Base-by-base conservation (phyloP, 1,140 invertebrate species). In the Drosophila teissieri region DNA sequence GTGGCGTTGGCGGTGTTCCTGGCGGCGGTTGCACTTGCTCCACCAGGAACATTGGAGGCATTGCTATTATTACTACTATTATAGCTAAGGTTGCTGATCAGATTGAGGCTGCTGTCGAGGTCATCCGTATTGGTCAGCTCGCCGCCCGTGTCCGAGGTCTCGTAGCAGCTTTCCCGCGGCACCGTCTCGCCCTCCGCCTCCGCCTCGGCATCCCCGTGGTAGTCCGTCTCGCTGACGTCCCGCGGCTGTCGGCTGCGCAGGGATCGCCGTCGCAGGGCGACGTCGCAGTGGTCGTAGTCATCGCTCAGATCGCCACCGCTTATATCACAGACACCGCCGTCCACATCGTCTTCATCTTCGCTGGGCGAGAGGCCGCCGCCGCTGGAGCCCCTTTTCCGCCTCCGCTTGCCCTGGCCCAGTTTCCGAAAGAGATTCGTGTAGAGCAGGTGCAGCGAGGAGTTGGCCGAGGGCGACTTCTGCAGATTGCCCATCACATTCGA, bases 61-160 rank as follows among this genome's bases (percentile, higher is more conserved):
- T 88, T 89, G 89, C 88, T 91, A 80, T 92, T 92, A 84, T 92
- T 92, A 91, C 90, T 91, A 91, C 90, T 92, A 90, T 91, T 92
- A 91, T 80, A 92, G 88, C 90, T 92, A 80, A 92, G 82, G 73
- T 91, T 92, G 85, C 90, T 91, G 49, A 91, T 90, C 49, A 91
- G 73, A 68, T 92, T 92, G 67, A 90, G 77, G 60, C 91, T 92
- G 24, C 90, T 91, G 75, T 92, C 84, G 42, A 90, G 80, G 15
- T 91, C 88, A 19, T 92, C 90, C n/a, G 88, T 91, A 40, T 90
- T 90, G 56, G 91, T 91, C 14, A 91, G 58, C 22, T 91, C 86
- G 19, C 86, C 91, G 14, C 90, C 86, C 34, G 91, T 91, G 70
- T 92, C 90, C 42, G 91, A 91, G 11, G 90, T 91, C 65, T 91